Conservation (phyloP, 1,140 invertebrate species). For the Papilio polyxenes region DNA sequence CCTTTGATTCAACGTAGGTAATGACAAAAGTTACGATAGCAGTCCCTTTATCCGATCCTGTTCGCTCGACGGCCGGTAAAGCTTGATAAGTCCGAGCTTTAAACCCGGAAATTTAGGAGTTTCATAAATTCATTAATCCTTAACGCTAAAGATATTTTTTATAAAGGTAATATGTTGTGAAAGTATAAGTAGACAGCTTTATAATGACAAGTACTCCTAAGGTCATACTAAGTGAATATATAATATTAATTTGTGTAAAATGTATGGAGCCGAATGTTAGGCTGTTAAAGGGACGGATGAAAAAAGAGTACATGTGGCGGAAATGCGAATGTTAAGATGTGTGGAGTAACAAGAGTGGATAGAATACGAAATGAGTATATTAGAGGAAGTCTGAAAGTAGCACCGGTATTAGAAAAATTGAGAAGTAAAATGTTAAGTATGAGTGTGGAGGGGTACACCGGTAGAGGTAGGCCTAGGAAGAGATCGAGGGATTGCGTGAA, state of each 20-base stretch:
- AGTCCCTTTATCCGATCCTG: neutral
- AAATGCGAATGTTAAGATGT: too few relatives aligned
- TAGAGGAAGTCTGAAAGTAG: too few relatives aligned
- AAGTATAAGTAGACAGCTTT: neutral
- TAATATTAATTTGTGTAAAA: neutral
- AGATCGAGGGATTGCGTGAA: too few relatives aligned
- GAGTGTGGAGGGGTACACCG: too few relatives aligned
- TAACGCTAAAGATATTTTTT: neutral
- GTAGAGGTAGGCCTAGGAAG: too few relatives aligned
- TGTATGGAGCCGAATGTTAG: too few relatives aligned
- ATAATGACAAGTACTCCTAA: neutral
- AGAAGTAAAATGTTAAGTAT: too few relatives aligned
- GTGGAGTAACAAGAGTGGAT: too few relatives aligned
- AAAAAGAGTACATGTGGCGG: too few relatives aligned
- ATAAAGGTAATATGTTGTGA: neutral
- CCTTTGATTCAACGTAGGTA: neutral
- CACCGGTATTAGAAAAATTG: too few relatives aligned
- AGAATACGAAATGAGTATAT: too few relatives aligned
- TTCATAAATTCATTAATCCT: constrained; percentile 19
- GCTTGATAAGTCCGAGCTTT: constrained; percentile 17
- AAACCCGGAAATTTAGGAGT: neutral
- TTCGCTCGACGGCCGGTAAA: constrained; percentile 5
- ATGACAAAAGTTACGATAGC: constrained; percentile 21
- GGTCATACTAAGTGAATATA: neutral
- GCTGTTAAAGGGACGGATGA: too few relatives aligned